A percentile compares a stretch with the other conserved stretches of the same genome.
Evolutionary conservation across 1,140 invertebrate genomes (phyloP).

Genomic region (Hypsibius dujardini): DNA sequence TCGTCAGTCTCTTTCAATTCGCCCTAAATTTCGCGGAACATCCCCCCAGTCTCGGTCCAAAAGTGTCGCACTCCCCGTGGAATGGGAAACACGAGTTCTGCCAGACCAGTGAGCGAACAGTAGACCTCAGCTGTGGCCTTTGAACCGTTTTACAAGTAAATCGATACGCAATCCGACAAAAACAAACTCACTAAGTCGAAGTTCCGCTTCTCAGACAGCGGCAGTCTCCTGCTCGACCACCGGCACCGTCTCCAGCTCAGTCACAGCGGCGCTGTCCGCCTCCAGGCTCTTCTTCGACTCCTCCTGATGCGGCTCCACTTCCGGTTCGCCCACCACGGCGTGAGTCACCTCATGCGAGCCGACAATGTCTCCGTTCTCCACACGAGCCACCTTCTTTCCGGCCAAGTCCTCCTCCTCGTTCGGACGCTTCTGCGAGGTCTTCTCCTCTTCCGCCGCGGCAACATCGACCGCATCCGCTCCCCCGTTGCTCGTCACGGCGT

Average conservation of each 20-base stretch:
- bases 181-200: too few relatives aligned
- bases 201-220: neutral
- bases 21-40: neutral
- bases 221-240: neutral
- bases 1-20: neutral
- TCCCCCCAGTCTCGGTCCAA: too few relatives aligned
- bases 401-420: neutral
- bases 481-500: too few relatives aligned
- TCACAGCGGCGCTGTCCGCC: too few relatives aligned
- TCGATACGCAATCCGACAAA: too few relatives aligned
- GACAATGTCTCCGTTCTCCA: neutral
- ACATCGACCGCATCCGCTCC: neutral
- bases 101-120: too few relatives aligned
- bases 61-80: neutral
- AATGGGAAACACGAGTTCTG: neutral
- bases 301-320: conserved; percentile 5
- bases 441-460: neutral
- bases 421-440: neutral
- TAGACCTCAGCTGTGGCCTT: too few relatives aligned
- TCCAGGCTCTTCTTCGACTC: neutral
- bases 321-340: neutral
- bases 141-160: too few relatives aligned
- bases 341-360: neutral
- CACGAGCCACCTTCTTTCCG: conserved; percentile 6
- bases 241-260: too few relatives aligned